Conservation (phyloP, 1,140 invertebrate species). For the Andricus grossulariae region DNA sequence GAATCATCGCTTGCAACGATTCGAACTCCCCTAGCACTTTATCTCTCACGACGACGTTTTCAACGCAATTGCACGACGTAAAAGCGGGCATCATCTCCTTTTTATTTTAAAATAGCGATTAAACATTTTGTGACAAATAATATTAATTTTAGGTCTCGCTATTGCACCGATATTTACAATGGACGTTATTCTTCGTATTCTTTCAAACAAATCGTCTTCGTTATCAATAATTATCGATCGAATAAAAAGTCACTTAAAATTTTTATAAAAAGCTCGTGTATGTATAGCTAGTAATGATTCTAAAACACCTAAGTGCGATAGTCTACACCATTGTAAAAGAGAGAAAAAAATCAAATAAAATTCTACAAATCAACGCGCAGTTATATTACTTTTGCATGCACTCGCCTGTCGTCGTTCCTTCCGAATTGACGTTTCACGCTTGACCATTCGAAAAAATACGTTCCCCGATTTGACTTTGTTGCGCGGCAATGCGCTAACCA, state of each 20-base stretch:
- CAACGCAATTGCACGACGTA: conserved; percentile 44
- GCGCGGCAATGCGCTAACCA: not conserved
- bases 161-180: conserved; percentile 73
- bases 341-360: conserved; percentile 55
- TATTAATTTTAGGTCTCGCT: conserved; percentile 64
- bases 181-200: conserved; percentile 64
- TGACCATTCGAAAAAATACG: conserved; percentile 26
- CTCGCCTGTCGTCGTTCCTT: conserved; percentile 25
- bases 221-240: conserved; percentile 50
- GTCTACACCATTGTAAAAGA: conserved; percentile 54
- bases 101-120: conserved; percentile 48
- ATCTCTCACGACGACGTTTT: conserved; percentile 23
- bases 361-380: conserved; percentile 47
- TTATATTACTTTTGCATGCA: conserved; percentile 32
- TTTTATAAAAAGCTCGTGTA: conserved; percentile 60
- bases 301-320: conserved; percentile 56
- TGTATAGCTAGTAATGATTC: conserved; percentile 47
- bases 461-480: conserved; percentile 12
- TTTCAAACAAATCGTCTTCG: conserved; percentile 54
- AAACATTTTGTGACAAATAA: conserved; percentile 59
- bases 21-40: conserved; percentile 15
- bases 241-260: conserved; percentile 65
- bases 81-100: conserved; percentile 43
- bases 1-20: conserved; percentile 21
- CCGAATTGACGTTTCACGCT: conserved; percentile 23